A percentile compares a stretch with the other conserved stretches of the same genome.
Evolutionary conservation across 2,797 vertebrate species (phyloP).

Genomic region (Dromococcyx pavoninus): DNA sequence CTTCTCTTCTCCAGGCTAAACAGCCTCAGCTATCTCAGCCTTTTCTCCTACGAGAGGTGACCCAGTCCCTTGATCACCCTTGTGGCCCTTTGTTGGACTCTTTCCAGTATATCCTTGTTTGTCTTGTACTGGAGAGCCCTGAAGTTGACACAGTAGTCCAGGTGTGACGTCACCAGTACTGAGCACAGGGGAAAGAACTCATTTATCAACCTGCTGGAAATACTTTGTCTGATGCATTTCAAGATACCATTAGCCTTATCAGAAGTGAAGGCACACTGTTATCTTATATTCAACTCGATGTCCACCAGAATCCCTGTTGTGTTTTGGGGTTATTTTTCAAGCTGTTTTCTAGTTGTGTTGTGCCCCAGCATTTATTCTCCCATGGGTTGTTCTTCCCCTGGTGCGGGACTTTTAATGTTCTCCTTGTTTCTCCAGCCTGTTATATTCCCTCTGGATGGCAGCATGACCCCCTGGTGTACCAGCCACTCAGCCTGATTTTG

Average conservation of each 20-base stretch:
- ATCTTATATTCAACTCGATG: neutral
- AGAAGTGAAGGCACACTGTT: neutral
- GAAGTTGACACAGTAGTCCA: neutral
- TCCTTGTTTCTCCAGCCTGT: neutral
- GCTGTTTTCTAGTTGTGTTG: neutral
- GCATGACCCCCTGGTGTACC: rapidly evolving
- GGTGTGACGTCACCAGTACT: neutral
- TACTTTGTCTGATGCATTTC: neutral
- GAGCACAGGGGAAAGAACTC: neutral
- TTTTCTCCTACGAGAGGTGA: neutral
- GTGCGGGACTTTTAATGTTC: neutral
- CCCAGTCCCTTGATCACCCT: neutral
- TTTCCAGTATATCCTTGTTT: neutral
- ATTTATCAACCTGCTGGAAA: neutral
- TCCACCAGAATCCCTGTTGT: neutral
- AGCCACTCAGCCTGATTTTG: no score
- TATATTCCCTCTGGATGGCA: neutral
- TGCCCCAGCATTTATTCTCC: no score
- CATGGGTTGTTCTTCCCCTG: neutral
- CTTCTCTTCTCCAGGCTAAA: neutral
- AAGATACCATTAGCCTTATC: neutral
- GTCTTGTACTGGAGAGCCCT: neutral
- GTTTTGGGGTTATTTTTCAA: neutral
- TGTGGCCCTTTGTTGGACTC: neutral
- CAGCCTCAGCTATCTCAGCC: neutral